These are phyloP conservation scores for Catalaphyllia jardinei DNA, from an alignment of 64 coral and sea anemone species.

Conservation along the genomic window DNA sequence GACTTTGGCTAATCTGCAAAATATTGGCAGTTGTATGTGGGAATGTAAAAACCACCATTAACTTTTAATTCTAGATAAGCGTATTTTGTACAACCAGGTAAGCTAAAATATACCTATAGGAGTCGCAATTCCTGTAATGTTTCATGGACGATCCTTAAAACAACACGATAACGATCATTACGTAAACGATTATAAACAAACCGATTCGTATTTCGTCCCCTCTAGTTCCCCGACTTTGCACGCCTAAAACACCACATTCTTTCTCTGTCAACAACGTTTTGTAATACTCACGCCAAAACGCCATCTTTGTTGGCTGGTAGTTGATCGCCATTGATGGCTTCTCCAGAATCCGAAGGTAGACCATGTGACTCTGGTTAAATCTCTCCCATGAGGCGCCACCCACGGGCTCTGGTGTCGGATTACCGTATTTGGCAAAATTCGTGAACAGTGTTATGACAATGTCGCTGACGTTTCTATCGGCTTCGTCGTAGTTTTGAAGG, in stretches of 20 bases:
- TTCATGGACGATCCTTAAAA: background rate
- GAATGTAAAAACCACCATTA: too few species aligned
- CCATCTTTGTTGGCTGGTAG: constrained; percentile 33
- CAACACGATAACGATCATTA: background rate
- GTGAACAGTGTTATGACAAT: constrained; percentile 65
- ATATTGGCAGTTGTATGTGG: too few species aligned
- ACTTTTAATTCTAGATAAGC: too few species aligned
- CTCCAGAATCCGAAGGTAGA: constrained; percentile 45
- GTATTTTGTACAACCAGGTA: too few species aligned
- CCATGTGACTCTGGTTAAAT: constrained; percentile 39
- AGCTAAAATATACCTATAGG: too few species aligned
- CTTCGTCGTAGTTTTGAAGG: constrained; percentile 59
- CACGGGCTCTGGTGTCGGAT: constrained; percentile 47
- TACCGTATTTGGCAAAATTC: constrained; percentile 73
- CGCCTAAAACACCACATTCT: background rate
- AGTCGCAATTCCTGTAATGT: too few species aligned
- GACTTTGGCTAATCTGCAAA: too few species aligned
- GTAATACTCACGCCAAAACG: constrained; percentile 82
- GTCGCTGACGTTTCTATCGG: constrained; percentile 62
- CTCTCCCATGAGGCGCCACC: constrained; percentile 14
- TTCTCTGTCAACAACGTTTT: background rate
- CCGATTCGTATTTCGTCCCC: background rate
- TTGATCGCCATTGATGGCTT: constrained; percentile 16
- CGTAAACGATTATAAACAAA: background rate
- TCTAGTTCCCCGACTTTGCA: background rate